Evolutionary conservation across 2,113 vertebrate species (phyloP), one percentile per base, ranked within the genome.

Genomic region (Brachypodius melanocephalos): DNA sequence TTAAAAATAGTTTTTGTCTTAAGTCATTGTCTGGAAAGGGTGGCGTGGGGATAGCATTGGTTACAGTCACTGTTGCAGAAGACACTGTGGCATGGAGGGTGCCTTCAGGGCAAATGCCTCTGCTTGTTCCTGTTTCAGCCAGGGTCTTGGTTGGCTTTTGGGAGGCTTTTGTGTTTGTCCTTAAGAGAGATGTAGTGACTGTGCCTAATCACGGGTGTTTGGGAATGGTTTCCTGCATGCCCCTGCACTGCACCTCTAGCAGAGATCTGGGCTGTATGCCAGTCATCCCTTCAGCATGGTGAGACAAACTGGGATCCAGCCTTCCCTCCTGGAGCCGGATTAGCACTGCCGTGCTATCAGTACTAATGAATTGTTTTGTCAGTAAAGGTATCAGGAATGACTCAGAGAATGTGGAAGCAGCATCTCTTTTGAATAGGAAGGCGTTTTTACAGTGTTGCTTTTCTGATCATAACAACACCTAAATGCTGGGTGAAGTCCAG

Each of bases 371-470:
- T 72, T 87, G 43, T 89, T 88, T 85, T 86, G 59, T 89, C 74
- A 61, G 74, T 58, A 80, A 86, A 89, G 34, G 28, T 62, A 52
- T 55, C 32, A 49, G 20, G 58, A 43, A 65, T 74, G 43, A 85
- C 67, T 92, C 62, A 43, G 52, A 89, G 85, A 81, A 75, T 40
- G 91, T 1, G 67, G 77, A 87, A 89, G 91, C 1, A 46, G 71
- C 43, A 73, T 22, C 22, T 77, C 8, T 61, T 55, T 34, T 67
- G 34, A 74, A 38, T 84, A 76, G 67, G 69, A 93, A 83, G 57
- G 25, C 90, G n/a, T 90, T 95, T 95, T 93, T 93, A 55, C 14
- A 34, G 69, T 74, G 31, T 84, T 42, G 24, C 51, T 87, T 85
- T 94, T 90, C 72, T 93, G 65, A 92, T 76, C 62, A 22, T 78